Percentiles rank a stretch among this genome's conserved stretches.
phyloP scores from a whole-genome alignment of 2,113 vertebrate genomes.

The Alligator sinensis region DNA sequence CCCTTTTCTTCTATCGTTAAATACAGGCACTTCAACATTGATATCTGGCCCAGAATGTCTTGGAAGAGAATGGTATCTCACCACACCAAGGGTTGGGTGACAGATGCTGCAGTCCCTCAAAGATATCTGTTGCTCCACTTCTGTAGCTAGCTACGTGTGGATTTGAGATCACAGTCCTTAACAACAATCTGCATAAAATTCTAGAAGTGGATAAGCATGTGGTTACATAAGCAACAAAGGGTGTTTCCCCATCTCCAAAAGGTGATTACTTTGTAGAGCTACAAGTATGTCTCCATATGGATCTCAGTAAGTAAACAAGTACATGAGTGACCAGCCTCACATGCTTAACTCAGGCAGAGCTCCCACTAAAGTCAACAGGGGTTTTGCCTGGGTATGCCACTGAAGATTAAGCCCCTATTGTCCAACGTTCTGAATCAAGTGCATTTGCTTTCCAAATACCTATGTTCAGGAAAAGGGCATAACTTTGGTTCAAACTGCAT shows the following conservation, averaged over 20 bases:
- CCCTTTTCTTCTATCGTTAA: constrained; percentile 53
- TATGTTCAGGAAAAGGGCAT: neutral
- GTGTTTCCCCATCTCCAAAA: neutral
- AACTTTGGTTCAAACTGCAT: neutral
- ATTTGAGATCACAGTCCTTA: neutral
- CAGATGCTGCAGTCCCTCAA: neutral
- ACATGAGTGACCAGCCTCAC: rapidly evolving
- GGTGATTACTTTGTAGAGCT: neutral
- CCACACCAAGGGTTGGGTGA: neutral
- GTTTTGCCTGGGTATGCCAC: neutral
- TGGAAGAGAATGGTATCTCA: constrained; percentile 35
- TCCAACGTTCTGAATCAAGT: neutral
- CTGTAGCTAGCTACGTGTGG: rapidly evolving
- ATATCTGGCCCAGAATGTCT: constrained; percentile 5
- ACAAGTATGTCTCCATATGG: neutral
- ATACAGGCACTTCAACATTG: neutral
- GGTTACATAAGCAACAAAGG: neutral
- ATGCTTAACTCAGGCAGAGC: neutral
- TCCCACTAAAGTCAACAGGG: rapidly evolving
- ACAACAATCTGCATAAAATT: rapidly evolving
- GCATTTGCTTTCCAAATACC: neutral
- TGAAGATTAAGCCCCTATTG: neutral
- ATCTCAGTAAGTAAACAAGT: neutral
- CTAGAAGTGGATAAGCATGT: rapidly evolving
- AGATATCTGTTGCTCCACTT: neutral